A percentile compares a stretch with the other conserved stretches of the same genome.
Evolutionary conservation across 2,113 vertebrate species (phyloP).

Genomic region (Callorhinus ursinus): DNA sequence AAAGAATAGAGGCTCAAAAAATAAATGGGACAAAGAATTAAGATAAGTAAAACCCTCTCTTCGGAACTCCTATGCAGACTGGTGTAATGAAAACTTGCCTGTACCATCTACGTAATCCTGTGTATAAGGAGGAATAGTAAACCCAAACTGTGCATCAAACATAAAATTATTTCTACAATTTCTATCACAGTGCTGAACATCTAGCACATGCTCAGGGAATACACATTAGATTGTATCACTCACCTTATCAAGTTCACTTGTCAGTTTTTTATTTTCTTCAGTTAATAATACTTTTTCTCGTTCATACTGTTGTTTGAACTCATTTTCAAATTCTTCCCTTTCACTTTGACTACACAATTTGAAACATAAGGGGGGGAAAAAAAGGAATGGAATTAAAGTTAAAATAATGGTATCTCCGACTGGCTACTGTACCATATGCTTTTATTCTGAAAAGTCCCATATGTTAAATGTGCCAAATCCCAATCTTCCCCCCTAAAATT

Average conservation of each 20-base stretch:
- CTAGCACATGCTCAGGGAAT: neutral
- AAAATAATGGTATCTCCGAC: neutral
- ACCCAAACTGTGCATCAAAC: neutral
- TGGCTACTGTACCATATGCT: neutral
- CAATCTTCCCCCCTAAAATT: neutral
- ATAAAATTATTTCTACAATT: neutral
- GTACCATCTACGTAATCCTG: neutral
- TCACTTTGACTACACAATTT: constrained; percentile 92
- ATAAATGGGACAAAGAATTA: neutral
- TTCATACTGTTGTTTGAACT: constrained; percentile 96
- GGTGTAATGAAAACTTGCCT: neutral
- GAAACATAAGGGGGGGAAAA: constrained; percentile 57
- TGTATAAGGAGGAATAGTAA: neutral
- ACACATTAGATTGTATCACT: constrained; percentile 52
- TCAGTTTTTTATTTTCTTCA: constrained; percentile 97
- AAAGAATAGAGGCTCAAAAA: neutral
- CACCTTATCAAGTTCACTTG: constrained; percentile 96
- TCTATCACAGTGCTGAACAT: neutral
- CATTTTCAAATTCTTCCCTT: constrained; percentile 95
- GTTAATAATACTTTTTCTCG: constrained; percentile 91
- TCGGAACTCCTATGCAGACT: neutral
- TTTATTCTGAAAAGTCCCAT: neutral
- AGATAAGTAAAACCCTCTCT: neutral
- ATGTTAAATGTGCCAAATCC: neutral
- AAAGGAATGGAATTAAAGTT: constrained; percentile 36